A percentile compares a stretch with the other conserved stretches of the same genome.
phyloP scores from a whole-genome alignment of 2,888 invertebrate genomes.

The Troglohyphantes excavatus region DNA sequence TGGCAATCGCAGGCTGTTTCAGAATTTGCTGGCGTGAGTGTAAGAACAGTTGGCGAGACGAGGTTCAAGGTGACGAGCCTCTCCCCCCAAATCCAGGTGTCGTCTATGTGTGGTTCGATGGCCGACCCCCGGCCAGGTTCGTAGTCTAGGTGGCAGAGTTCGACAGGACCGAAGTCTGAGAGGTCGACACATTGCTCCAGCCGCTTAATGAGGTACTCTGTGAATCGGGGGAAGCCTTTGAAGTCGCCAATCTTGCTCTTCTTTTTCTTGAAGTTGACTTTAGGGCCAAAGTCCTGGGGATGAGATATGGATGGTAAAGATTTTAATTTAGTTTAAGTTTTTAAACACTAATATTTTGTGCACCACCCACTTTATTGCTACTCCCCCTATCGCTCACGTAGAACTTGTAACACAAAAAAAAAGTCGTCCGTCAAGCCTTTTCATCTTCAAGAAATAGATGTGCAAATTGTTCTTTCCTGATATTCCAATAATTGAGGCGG shows the following conservation, averaged over 20 bases:
- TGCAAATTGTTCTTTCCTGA: too few species aligned
- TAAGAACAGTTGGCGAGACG: slow-evolving; percentile 90
- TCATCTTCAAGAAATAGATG: too few species aligned
- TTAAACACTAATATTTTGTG: too few species aligned
- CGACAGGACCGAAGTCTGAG: slow-evolving; percentile 90
- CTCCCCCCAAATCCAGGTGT: slow-evolving; percentile 99
- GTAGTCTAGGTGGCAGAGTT: slow-evolving; percentile 98
- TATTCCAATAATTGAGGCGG: too few species aligned
- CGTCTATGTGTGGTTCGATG: slow-evolving; percentile 99
- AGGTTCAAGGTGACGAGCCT: slow-evolving; percentile 96
- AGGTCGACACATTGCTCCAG: slow-evolving; percentile 87
- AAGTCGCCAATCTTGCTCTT: slow-evolving; percentile 91
- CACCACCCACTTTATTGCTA: too few species aligned
- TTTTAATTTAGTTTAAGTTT: not conserved
- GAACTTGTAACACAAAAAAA: too few species aligned
- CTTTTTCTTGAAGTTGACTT: slow-evolving; percentile 97
- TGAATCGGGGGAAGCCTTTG: slow-evolving; percentile 91
- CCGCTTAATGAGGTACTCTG: slow-evolving; percentile 90
- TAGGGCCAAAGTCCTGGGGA: slow-evolving; percentile 96
- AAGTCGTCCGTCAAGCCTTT: too few species aligned
- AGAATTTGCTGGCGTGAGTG: slow-evolving; percentile 86
- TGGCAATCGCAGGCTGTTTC: slow-evolving; percentile 12
- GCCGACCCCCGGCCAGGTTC: slow-evolving; percentile 92
- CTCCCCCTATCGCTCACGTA: too few species aligned
- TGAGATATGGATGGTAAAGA: slow-evolving; percentile 33